phyloP scores from a whole-genome alignment of 2,113 vertebrate genomes.

The Misgurnus anguillicaudatus region DNA sequence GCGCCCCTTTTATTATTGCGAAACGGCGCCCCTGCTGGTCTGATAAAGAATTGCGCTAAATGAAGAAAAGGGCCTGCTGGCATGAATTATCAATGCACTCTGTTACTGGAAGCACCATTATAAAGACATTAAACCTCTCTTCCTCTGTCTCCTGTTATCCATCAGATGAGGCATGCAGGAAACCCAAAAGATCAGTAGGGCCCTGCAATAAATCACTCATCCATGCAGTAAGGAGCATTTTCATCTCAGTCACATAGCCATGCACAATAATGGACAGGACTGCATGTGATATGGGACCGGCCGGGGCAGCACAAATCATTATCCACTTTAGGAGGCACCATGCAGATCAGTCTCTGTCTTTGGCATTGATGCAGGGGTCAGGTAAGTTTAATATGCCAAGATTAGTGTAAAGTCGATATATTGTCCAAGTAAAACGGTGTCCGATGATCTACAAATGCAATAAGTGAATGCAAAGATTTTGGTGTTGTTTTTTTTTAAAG shows the following conservation, averaged over 20 bases:
- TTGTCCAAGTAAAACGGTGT: too few relatives aligned
- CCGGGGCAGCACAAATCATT: not conserved
- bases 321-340: not conserved
- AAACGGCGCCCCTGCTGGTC: slow-evolving; percentile 40
- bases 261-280: not conserved
- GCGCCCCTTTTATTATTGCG: not conserved
- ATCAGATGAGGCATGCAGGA: slow-evolving; percentile 51
- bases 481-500: too few relatives aligned
- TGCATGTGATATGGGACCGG: not conserved
- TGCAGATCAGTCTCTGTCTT: not conserved
- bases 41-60: not conserved
- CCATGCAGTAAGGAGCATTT: slow-evolving; percentile 42
- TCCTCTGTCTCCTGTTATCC: slow-evolving; percentile 56
- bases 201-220: slow-evolving; percentile 56
- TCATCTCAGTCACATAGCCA: slow-evolving; percentile 41
- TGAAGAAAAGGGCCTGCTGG: slow-evolving; percentile 33
- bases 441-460: too few relatives aligned
- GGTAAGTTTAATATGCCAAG: too few relatives aligned
- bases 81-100: slow-evolving; percentile 57
- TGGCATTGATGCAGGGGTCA: not conserved
- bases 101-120: slow-evolving; percentile 60
- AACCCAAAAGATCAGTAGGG: slow-evolving; percentile 53
- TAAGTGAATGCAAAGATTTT: too few relatives aligned
- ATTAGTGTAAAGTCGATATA: too few relatives aligned
- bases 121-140: slow-evolving; percentile 52